Evolutionary conservation across 2,888 invertebrate genomes (phyloP).

Genomic region (Lasioglossum marginatum): DNA sequence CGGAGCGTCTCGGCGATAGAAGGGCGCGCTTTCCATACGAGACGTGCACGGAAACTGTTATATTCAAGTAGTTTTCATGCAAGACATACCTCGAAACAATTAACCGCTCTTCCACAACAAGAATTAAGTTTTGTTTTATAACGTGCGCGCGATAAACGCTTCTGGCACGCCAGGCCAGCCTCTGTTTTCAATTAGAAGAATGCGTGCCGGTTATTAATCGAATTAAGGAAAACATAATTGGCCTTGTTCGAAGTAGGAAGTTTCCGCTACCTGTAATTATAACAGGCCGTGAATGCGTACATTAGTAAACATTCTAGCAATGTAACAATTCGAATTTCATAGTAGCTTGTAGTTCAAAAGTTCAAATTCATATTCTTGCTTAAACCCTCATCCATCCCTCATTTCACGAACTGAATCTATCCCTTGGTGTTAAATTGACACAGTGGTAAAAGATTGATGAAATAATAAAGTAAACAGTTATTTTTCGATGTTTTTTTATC

Average conservation of each 20-base stretch:
- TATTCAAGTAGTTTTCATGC: constrained; percentile 48
- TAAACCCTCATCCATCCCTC: not conserved
- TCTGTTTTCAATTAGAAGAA: not conserved
- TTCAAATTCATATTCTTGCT: not conserved
- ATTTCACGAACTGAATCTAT: too few species aligned
- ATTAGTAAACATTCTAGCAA: not conserved
- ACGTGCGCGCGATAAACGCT: not conserved
- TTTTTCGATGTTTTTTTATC: too few species aligned
- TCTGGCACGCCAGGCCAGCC: not conserved
- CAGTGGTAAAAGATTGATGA: too few species aligned
- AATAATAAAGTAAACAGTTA: too few species aligned
- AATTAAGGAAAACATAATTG: not conserved
- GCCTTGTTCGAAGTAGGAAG: not conserved
- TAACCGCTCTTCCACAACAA: constrained; percentile 46
- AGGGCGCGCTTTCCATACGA: constrained; percentile 35
- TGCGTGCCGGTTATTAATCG: not conserved
- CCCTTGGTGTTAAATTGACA: too few species aligned
- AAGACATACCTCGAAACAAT: constrained; percentile 60
- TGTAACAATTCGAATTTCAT: not conserved
- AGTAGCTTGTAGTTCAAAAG: not conserved
- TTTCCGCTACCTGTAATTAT: not conserved
- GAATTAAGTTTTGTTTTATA: constrained; percentile 45
- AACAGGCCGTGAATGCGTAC: not conserved
- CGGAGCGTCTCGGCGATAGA: not conserved
- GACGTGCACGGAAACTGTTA: constrained; percentile 62